Evolutionary conservation across 1,140 invertebrate genomes (phyloP).

Genomic region (Drosophila nannoptera): DNA sequence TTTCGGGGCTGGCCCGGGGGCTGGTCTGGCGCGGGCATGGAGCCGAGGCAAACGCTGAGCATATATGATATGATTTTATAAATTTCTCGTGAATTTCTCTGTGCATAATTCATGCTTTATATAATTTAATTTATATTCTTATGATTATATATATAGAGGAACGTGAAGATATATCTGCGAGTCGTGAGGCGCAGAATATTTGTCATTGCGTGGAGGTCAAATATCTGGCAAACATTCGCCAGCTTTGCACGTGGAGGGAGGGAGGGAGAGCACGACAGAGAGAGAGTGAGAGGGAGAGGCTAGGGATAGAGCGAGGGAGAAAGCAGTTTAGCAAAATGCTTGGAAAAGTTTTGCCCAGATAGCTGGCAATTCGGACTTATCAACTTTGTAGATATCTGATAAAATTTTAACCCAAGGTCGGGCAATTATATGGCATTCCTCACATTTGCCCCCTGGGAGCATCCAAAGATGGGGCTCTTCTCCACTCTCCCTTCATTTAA

Average conservation of each 20-base stretch:
- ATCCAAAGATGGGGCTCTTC: background rate
- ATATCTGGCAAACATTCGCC: slow-evolving; percentile 28
- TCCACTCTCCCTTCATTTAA: too few relatives aligned
- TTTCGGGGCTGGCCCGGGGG: slow-evolving; percentile 26
- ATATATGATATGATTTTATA: background rate
- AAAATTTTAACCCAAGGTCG: slow-evolving; percentile 1
- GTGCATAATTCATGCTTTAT: slow-evolving; percentile 40
- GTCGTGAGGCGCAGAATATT: slow-evolving; percentile 36
- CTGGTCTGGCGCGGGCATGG: slow-evolving; percentile 20
- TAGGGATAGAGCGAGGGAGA: background rate
- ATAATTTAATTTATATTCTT: slow-evolving; percentile 51
- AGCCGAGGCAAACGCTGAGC: slow-evolving; percentile 8
- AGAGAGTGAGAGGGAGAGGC: background rate
- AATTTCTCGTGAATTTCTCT: slow-evolving; percentile 16
- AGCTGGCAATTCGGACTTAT: background rate
- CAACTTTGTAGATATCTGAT: slow-evolving; percentile 10
- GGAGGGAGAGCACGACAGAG: background rate
- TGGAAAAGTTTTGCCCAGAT: slow-evolving; percentile 9
- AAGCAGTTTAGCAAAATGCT: slow-evolving; percentile 5
- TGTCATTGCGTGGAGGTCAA: slow-evolving; percentile 50
- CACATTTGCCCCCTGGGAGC: background rate
- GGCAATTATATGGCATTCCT: background rate
- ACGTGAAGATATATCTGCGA: slow-evolving; percentile 6
- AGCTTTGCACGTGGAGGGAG: background rate
- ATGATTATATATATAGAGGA: slow-evolving; percentile 13